These are phyloP conservation scores for Pseudomyrmex flavicornis DNA, from an alignment of 1,140 invertebrate genomes.

Conservation along the genomic window DNA sequence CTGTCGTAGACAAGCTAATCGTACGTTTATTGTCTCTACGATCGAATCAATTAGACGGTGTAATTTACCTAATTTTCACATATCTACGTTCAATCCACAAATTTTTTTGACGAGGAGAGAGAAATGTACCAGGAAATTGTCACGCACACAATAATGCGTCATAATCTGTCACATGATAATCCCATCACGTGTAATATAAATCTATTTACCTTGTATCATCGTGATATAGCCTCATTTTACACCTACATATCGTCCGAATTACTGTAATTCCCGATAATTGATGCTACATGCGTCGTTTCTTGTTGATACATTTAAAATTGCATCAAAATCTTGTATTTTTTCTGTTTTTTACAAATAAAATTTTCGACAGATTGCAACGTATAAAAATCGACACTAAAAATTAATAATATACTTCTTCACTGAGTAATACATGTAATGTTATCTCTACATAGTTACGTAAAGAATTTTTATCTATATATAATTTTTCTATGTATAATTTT, in stretches of 20 bases:
- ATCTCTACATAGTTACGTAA: too few relatives aligned
- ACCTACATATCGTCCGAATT: slow-evolving; percentile 47
- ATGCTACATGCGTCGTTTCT: not conserved
- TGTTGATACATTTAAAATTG: slow-evolving; percentile 17
- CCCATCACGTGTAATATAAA: slow-evolving; percentile 68
- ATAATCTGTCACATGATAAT: slow-evolving; percentile 65
- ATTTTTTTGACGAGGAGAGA: not conserved
- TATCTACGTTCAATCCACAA: not conserved
- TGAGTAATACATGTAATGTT: too few relatives aligned
- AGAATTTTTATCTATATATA: too few relatives aligned
- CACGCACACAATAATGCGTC: slow-evolving; percentile 55
- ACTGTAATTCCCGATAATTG: slow-evolving; percentile 32
- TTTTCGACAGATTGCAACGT: not conserved
- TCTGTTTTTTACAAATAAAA: not conserved
- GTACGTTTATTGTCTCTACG: not conserved
- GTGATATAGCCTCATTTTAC: slow-evolving; percentile 43
- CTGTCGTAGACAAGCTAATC: slow-evolving; percentile 59
- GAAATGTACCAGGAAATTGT: slow-evolving; percentile 43
- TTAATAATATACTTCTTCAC: too few relatives aligned
- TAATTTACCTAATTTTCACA: slow-evolving; percentile 14
- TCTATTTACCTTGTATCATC: slow-evolving; percentile 53
- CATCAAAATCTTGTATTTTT: not conserved
- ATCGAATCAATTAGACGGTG: not conserved
- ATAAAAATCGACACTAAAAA: slow-evolving; percentile 1
- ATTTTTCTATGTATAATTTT: too few relatives aligned